Conservation (phyloP, 2,888 invertebrate genomes). For the Bellardia pandia region DNA sequence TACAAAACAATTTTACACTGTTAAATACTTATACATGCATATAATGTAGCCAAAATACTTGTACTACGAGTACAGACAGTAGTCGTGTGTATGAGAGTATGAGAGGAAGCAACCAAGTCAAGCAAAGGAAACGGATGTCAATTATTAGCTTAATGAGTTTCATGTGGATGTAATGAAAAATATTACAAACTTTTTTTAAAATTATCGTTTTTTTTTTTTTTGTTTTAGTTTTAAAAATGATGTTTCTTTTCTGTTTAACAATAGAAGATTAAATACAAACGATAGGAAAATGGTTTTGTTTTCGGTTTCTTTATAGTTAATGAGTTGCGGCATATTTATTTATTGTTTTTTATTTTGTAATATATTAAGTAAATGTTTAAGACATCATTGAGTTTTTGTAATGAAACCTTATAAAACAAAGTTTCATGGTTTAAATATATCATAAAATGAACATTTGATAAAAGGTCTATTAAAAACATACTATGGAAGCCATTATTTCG, state of each 20-base stretch:
- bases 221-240: neutral
- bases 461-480: too few relatives aligned
- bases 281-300: neutral
- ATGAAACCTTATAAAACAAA: too few relatives aligned
- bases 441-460: too few relatives aligned
- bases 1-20: conserved; percentile 39
- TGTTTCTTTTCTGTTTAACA: neutral
- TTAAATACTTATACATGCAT: conserved; percentile 65
- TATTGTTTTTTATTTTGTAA: neutral
- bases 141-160: conserved; percentile 73
- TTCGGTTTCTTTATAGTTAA: neutral
- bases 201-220: conserved; percentile 42
- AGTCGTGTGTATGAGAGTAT: neutral
- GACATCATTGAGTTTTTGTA: too few relatives aligned
- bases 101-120: conserved; percentile 61
- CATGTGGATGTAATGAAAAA: conserved; percentile 70
- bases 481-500: too few relatives aligned
- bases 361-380: neutral
- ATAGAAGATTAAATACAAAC: neutral
- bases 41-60: conserved; percentile 40
- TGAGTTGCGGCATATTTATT: neutral
- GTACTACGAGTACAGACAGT: neutral
- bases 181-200: conserved; percentile 55
- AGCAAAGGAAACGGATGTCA: conserved; percentile 71
- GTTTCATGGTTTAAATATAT: too few relatives aligned